A percentile compares a stretch with the other conserved stretches of the same genome.
phyloP scores from a whole-genome alignment of 2,888 invertebrate genomes.

The Miltochrista miniata region DNA sequence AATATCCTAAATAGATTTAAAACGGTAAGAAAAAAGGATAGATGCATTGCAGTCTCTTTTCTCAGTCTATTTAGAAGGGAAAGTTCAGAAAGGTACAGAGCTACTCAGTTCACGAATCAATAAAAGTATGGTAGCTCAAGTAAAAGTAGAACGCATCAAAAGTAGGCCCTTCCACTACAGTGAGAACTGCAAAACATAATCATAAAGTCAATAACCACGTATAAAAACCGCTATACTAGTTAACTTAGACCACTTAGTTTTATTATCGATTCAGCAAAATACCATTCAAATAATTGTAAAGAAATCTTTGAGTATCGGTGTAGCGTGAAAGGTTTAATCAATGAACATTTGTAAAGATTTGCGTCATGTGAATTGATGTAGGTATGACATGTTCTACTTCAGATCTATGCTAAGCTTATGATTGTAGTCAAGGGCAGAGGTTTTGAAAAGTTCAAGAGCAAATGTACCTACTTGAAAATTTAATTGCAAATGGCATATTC shows the following conservation, averaged over 20 bases:
- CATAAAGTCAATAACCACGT: constrained; percentile 2
- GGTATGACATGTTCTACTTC: too few species aligned
- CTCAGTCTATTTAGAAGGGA: too few species aligned
- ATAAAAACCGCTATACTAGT: constrained; percentile 9
- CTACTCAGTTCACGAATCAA: too few species aligned
- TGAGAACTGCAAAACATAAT: constrained; percentile 1
- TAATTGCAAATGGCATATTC: too few species aligned
- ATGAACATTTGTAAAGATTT: not conserved
- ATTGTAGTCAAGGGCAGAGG: too few species aligned
- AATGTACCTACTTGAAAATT: too few species aligned
- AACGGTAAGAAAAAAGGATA: not conserved
- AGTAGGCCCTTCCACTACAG: not conserved
- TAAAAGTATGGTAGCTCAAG: not conserved
- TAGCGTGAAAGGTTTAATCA: not conserved
- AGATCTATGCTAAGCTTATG: too few species aligned
- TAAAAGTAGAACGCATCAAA: not conserved
- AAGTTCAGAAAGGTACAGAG: not conserved
- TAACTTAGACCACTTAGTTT: constrained; percentile 17
- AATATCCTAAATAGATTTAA: too few species aligned
- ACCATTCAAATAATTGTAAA: not conserved
- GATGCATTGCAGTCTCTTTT: not conserved
- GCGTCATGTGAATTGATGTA: too few species aligned
- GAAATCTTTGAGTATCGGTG: too few species aligned
- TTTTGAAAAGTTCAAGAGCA: too few species aligned
- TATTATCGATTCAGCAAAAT: constrained; percentile 11